phyloP scores from a whole-genome alignment of 2,888 invertebrate genomes.

The Cataglyphis rosenhaueri region DNA sequence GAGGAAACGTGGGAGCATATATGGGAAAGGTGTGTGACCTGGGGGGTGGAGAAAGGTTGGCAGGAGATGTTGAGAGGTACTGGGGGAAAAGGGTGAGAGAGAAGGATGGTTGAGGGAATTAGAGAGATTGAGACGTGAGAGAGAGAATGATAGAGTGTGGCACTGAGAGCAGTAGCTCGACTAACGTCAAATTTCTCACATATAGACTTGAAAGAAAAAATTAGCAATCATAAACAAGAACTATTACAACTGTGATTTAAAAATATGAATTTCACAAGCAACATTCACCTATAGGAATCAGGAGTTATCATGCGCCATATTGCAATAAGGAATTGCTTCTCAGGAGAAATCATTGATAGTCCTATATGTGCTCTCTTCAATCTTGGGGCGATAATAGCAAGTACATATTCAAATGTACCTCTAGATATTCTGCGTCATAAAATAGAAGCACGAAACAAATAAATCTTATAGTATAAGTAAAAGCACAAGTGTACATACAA shows the following conservation, averaged over 20 bases:
- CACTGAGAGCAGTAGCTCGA: constrained; percentile 47
- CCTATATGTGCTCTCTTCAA: not conserved
- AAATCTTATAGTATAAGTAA: constrained; percentile 2
- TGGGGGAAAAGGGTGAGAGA: too few relatives aligned
- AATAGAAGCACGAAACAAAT: not conserved
- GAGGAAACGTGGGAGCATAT: too few relatives aligned
- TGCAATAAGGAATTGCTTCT: constrained; percentile 45
- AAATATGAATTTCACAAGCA: constrained; percentile 14
- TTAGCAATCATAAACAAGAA: not conserved
- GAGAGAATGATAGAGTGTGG: not conserved
- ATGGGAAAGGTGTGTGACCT: too few relatives aligned
- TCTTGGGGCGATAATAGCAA: not conserved
- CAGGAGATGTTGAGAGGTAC: too few relatives aligned
- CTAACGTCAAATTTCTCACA: constrained; percentile 59
- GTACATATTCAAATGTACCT: constrained; percentile 8
- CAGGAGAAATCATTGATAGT: constrained; percentile 37
- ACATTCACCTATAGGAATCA: constrained; percentile 14
- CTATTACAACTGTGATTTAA: not conserved
- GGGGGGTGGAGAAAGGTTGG: too few relatives aligned
- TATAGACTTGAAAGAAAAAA: constrained; percentile 55
- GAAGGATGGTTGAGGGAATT: too few relatives aligned
- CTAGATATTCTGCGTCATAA: constrained; percentile 19
- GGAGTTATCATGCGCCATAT: constrained; percentile 49
- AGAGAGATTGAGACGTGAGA: too few relatives aligned
- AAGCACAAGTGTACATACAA: constrained; percentile 8